Conservation (phyloP, 2,888 invertebrate genomes). For the Tinea trinotella region DNA sequence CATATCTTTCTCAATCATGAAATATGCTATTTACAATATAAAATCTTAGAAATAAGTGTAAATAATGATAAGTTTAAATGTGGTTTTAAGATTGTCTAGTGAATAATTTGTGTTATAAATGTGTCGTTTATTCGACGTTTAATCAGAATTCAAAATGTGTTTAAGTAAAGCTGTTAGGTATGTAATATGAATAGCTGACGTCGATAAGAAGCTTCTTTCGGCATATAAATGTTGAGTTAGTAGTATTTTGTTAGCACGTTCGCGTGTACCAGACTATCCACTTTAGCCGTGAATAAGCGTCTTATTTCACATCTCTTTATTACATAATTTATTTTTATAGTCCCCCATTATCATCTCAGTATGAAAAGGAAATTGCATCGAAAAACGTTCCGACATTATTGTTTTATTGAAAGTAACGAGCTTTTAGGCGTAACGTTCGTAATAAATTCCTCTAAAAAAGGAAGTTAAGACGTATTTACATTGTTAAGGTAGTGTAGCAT, state of each 20-base stretch:
- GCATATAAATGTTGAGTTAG: conserved; percentile 14
- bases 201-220: background rate
- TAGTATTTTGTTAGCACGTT: background rate
- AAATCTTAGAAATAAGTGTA: too few relatives aligned
- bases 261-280: background rate
- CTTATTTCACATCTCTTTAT: conserved; percentile 2
- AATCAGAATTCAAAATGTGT: background rate
- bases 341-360: background rate
- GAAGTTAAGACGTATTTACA: too few relatives aligned
- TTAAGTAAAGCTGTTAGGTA: background rate
- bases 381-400: background rate
- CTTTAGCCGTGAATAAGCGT: background rate
- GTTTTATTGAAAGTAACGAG: background rate
- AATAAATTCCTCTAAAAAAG: background rate
- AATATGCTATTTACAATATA: too few relatives aligned
- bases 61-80: too few relatives aligned
- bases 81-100: too few relatives aligned
- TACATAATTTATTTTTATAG: background rate
- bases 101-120: conserved; percentile 1
- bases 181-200: background rate
- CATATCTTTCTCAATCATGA: too few relatives aligned
- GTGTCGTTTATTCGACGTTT: background rate
- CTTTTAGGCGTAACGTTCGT: background rate
- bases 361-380: background rate
- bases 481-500: too few relatives aligned